Percentiles rank a stretch among this genome's conserved stretches.
Conservation (phyloP, 2,113 vertebrate genomes). For the Protobothrops mucrosquamatus region DNA sequence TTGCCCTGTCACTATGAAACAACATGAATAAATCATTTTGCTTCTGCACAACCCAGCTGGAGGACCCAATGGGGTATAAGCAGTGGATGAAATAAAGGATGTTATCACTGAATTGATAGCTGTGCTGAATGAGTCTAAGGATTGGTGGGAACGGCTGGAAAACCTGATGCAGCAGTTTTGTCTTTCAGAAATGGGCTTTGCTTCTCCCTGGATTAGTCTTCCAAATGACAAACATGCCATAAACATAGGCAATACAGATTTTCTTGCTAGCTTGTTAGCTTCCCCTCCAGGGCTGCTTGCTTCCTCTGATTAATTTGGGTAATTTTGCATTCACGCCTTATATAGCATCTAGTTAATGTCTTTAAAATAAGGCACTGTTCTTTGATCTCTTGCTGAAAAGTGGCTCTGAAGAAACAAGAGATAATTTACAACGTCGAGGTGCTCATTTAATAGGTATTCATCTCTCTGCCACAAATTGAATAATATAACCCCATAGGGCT, state of each 20-base stretch:
- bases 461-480: background rate
- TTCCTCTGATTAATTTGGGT: background rate
- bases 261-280: background rate
- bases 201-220: background rate
- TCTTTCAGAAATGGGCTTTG: background rate
- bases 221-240: background rate
- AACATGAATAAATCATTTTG: background rate
- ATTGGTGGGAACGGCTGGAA: background rate
- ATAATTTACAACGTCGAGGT: background rate
- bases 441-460: background rate
- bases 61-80: background rate
- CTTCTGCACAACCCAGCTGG: background rate
- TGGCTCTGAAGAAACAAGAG: background rate
- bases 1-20: background rate
- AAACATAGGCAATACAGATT: background rate
- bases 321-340: background rate
- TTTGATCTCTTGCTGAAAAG: background rate
- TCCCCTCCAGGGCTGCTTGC: background rate
- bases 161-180: background rate
- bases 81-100: background rate
- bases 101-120: background rate
- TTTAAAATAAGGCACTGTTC: background rate
- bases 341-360: background rate
- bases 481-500: too few relatives aligned
- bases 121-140: background rate